Percentiles rank a stretch among this genome's conserved stretches.
Evolutionary conservation across 2,113 vertebrate species (phyloP).

Genomic region (Silurus meridionalis): DNA sequence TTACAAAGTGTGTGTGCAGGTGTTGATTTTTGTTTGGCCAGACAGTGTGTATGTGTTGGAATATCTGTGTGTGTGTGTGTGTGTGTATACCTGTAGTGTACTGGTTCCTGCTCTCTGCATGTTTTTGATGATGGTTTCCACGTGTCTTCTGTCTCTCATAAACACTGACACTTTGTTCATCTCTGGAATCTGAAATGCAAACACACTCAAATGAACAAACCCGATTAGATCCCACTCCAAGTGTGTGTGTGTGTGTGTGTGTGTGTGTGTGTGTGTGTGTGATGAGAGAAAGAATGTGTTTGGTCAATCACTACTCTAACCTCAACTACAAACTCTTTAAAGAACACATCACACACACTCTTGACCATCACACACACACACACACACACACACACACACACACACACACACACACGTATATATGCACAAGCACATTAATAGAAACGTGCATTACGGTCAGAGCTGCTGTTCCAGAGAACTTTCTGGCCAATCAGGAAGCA

Average conservation of each 20-base stretch:
- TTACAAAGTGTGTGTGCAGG: no score
- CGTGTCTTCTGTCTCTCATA: conserved; percentile 12
- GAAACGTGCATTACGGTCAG: not conserved
- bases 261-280: not conserved
- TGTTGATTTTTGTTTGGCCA: no score
- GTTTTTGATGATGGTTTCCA: conserved; percentile 18
- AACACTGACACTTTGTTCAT: not conserved
- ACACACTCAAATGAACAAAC: no score
- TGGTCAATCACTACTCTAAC: not conserved
- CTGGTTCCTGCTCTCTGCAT: not conserved
- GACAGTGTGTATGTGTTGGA: no score
- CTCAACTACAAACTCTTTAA: not conserved
- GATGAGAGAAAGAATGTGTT: not conserved
- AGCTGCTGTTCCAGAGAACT: not conserved
- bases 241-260: no score
- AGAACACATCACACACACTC: not conserved
- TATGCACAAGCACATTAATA: not conserved
- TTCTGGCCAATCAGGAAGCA: not conserved
- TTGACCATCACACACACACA: no score
- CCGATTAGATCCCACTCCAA: no score
- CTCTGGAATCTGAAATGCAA: not conserved
- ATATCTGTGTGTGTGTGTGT: no score
- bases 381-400: no score
- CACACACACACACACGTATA: not conserved
- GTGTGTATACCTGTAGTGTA: conserved; percentile 9